Evolutionary conservation across 2,113 vertebrate genomes (phyloP), one percentile per base, ranked within the genome.

Genomic region (Cinclus cinclus): DNA sequence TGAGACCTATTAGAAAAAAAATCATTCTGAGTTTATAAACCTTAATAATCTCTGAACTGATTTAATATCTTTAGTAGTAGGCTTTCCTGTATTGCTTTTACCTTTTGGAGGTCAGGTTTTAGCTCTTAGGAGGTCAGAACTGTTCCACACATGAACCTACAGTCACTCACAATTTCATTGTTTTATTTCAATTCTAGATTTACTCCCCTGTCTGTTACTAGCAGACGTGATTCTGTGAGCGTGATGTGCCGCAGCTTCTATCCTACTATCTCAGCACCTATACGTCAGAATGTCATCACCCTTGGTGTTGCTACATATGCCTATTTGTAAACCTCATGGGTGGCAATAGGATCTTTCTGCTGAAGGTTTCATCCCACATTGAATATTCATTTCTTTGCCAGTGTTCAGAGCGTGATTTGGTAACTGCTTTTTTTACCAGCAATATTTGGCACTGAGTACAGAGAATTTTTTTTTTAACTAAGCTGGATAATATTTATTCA

Each of bases 21-120:
- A 41, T 52, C 56, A 71, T 37, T 18, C 65, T 68, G 76, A 91
- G 83, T 95, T 95, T 95, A 71, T 92, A 95, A 91, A 84, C 64
- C 60, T 37, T 74, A 92, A 93, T 90, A 93, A 95, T 94, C 93
- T 92, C 91, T 71, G 80, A 92, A 84, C 65, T 81, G 87, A 91
- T 94, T 96, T 94, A 91, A 65, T 91, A 89, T 76, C 73, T 94
- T 96, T 87, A 96, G 80, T 82, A 94, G 86, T 49, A 70, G 91
- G 91, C 80, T 96, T 94, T 96, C 80, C 73, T 95, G 89, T 84
- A 91, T 65, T 89, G 83, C 55, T 93, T 96, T 91, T 94, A 95
- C 93, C 75, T 94, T 96, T 94, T 27, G 56, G 52, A 88, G 82
- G 71, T 96, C 90, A 92, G 35, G 62, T 70, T 90, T 95, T 91